Conservation (phyloP, 2,797 vertebrate genomes). For the Enteromius unitaeniatus region DNA sequence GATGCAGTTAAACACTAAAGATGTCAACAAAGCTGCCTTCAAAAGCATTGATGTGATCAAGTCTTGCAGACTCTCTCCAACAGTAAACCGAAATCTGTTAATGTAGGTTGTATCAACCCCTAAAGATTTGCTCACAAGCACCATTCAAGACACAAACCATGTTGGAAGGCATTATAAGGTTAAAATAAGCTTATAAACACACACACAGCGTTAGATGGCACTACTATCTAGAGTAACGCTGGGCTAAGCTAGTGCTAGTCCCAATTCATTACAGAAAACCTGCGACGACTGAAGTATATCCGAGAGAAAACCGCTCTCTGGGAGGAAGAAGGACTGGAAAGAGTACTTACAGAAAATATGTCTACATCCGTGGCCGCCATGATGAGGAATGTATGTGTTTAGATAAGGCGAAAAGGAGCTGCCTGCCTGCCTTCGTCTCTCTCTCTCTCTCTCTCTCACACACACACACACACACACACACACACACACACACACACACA, state of each 20-base stretch:
- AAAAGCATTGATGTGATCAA: background rate
- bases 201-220: background rate
- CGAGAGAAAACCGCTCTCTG: no score
- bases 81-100: background rate
- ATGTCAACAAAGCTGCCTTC: conserved; percentile 3
- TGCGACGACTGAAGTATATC: background rate
- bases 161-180: background rate
- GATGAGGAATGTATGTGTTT: conserved; percentile 70
- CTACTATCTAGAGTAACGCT: background rate
- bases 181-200: background rate
- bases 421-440: conserved; percentile 60
- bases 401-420: conserved; percentile 70
- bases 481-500: background rate
- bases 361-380: conserved; percentile 87
- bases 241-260: conserved; percentile 39
- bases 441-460: conserved; percentile 64
- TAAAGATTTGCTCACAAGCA: background rate
- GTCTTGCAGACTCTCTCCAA: background rate
- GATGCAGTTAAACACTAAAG: background rate
- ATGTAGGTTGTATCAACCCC: background rate
- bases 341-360: conserved; percentile 80
- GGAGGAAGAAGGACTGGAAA: background rate
- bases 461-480: background rate
- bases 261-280: conserved; percentile 17
- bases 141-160: background rate